Conservation (phyloP, 2,888 invertebrate genomes). For the Scaptodrosophila latifasciaeformis region DNA sequence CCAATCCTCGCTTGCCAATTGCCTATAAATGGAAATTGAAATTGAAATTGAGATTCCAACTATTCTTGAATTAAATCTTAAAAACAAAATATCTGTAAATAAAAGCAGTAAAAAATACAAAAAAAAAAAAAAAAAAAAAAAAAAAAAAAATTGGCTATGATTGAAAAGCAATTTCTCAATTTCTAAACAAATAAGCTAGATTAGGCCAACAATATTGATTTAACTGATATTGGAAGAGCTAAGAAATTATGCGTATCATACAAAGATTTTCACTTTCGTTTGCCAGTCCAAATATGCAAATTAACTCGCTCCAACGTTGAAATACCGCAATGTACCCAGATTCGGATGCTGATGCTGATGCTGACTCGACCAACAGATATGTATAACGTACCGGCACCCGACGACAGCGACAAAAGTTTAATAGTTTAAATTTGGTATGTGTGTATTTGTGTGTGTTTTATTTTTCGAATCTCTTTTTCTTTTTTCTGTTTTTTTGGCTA, state of each 20-base stretch:
- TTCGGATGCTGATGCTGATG: not conserved
- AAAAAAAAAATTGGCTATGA: no score
- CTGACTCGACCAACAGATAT: no score
- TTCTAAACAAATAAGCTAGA: conserved; percentile 28
- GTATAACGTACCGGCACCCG: conserved; percentile 17
- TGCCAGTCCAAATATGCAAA: conserved; percentile 48
- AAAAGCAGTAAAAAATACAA: not conserved
- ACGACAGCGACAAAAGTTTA: conserved; percentile 39
- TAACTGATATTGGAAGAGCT: conserved; percentile 16
- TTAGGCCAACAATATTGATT: conserved; percentile 45
- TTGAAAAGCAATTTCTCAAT: conserved; percentile 35
- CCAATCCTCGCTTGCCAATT: no score
- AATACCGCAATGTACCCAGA: conserved; percentile 44
- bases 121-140: not conserved
- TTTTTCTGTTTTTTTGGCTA: conserved; percentile 45
- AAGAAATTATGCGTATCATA: no score
- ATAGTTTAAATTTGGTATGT: conserved; percentile 45
- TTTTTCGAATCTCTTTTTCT: not conserved
- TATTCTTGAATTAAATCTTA: no score
- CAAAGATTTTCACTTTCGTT: conserved; percentile 58
- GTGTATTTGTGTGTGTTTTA: no score
- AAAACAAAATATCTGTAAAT: not conserved
- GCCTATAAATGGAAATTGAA: no score
- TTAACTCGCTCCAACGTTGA: conserved; percentile 44
- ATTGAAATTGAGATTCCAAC: no score